These are phyloP conservation scores for Sthenelais limicola DNA, from an alignment of 2,888 invertebrate species.

Conservation along the genomic window DNA sequence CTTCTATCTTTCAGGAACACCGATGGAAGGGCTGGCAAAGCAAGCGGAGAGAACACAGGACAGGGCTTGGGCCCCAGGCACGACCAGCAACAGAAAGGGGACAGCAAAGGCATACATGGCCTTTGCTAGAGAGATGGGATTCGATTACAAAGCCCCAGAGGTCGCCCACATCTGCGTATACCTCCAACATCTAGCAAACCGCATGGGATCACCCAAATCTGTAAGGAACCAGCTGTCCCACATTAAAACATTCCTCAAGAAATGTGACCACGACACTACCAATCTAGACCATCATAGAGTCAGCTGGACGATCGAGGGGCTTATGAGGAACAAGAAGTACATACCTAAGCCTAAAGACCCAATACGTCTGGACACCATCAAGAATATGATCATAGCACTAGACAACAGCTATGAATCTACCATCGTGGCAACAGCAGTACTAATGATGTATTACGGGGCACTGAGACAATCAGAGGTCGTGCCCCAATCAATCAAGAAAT, in stretches of 20 bases:
- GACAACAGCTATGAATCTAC: not conserved
- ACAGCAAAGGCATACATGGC: not conserved
- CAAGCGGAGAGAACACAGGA: too few relatives aligned
- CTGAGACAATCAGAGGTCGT: not conserved
- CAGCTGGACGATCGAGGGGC: not conserved
- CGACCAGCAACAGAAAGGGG: not conserved
- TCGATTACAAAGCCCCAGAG: not conserved
- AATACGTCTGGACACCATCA: not conserved
- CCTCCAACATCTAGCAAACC: not conserved
- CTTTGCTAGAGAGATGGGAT: not conserved
- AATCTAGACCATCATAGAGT: not conserved
- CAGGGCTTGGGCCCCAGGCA: slow-evolving; percentile 3
- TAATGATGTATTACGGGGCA: not conserved
- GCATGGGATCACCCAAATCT: not conserved
- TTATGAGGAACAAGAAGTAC: not conserved
- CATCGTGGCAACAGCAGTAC: not conserved
- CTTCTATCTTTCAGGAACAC: too few relatives aligned
- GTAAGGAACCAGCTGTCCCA: not conserved
- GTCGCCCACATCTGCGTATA: not conserved
- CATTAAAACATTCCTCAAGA: not conserved
- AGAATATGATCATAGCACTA: not conserved
- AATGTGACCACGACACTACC: not conserved
- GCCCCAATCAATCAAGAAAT: not conserved
- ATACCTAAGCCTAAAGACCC: not conserved
- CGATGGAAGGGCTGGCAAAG: too few relatives aligned